Conservation (phyloP, 1,140 invertebrate genomes). For the Eupristina koningsbergeri region DNA sequence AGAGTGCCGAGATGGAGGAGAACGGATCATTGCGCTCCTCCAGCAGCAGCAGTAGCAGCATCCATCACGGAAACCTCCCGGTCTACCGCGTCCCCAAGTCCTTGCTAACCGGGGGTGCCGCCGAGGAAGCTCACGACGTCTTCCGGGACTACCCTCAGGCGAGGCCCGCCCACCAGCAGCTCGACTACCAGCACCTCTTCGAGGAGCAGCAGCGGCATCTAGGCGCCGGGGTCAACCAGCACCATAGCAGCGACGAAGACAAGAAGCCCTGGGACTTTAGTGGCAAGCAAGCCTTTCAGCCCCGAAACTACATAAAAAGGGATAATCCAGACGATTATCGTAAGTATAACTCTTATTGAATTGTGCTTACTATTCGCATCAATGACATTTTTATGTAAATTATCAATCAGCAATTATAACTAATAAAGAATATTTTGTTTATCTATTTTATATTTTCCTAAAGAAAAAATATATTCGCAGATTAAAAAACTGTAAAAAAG, state of each 20-base stretch:
- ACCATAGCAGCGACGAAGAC: not conserved
- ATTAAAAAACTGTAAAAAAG: too few relatives aligned
- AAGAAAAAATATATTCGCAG: too few relatives aligned
- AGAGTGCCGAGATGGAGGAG: conserved; percentile 67
- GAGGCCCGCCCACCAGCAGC: conserved; percentile 22
- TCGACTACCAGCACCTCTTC: conserved; percentile 28
- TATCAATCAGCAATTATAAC: too few relatives aligned
- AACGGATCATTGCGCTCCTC: conserved; percentile 61
- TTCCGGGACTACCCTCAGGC: conserved; percentile 19
- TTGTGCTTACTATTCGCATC: not conserved
- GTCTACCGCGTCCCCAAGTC: conserved; percentile 23
- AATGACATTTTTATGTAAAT: too few relatives aligned
- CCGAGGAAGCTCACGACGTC: conserved; percentile 16
- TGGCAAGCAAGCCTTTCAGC: conserved; percentile 47
- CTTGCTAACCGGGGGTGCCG: conserved; percentile 2
- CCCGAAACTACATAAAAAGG: conserved; percentile 52
- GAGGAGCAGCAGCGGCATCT: conserved; percentile 37
- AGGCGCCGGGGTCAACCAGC: not conserved
- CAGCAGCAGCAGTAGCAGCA: conserved; percentile 51
- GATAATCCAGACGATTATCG: conserved; percentile 61
- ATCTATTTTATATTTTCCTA: too few relatives aligned
- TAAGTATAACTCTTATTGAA: conserved; percentile 53
- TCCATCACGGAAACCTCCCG: conserved; percentile 54
- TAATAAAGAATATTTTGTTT: too few relatives aligned
- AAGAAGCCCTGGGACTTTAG: conserved; percentile 61